Evolutionary conservation across 2,113 vertebrate species (phyloP), one percentile per base, ranked within the genome.

Genomic region (Rhombomys opimus): DNA sequence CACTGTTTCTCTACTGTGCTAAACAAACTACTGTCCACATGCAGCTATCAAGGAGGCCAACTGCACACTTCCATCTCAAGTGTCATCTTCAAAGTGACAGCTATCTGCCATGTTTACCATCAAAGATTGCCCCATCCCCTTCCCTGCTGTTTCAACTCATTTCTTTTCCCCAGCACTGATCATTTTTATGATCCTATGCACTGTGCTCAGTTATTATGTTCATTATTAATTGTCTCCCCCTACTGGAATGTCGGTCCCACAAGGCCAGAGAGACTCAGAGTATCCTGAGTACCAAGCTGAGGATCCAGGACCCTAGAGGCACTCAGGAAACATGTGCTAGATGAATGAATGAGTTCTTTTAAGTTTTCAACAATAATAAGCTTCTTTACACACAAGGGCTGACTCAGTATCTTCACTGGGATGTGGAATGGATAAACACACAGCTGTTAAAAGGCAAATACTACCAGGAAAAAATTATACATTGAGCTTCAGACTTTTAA

Each of bases 151-250:
- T 52, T 77, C 76, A 41, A n/a, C 46, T 81, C n/a, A 22, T 81
- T 84, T 30, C 77, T 46, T 93, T 96, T 87, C 27, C 76, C 15
- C 11, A 73, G 87, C 46, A 88, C 6, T 7, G 46, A 15, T 41
- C 54, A 75, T 41, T 92, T 86, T 77, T 70, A 41, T 32, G 76
- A 35, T 38, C 15, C 54, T 85, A 63, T 59, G 6, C 61, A 52
- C 87, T 18, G 9, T 77, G 54, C 59, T 92, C 81, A 20, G 84
- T 89, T 85, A 92, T 84, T 77, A 67, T 18, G 46, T 89, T 92
- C 70, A 92, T 90, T 96, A 88, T 92, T 92, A 67, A 90, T 54
- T 93, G 32, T 89, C 75, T 96, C 65, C 57, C 68, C 14, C 70
- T 63, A 9, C 92, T 96, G 85, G 76, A 90, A 93, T 38, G 12